A percentile compares a stretch with the other conserved stretches of the same genome.
phyloP scores from a whole-genome alignment of 2,113 vertebrate species.

The Cavia aperea region DNA sequence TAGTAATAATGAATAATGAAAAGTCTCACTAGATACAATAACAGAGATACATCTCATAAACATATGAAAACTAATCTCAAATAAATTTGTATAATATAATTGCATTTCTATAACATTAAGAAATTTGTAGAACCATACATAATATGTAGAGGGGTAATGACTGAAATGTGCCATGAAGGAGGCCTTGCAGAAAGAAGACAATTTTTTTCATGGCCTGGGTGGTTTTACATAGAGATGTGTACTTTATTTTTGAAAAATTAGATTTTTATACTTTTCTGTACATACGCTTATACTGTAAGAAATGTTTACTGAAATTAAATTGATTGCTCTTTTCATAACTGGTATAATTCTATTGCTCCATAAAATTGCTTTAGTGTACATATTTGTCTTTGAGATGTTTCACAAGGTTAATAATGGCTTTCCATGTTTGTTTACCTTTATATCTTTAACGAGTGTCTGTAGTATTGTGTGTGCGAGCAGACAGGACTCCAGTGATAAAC shows the following conservation, averaged over 20 bases:
- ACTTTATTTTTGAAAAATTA: not conserved
- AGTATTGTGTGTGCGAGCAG: not conserved
- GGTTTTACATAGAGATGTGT: not conserved
- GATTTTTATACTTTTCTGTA: not conserved
- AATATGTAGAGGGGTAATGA: not conserved
- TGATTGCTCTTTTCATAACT: not conserved
- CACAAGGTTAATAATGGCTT: not conserved
- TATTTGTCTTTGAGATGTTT: not conserved
- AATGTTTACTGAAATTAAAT: not conserved
- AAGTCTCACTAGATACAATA: not conserved
- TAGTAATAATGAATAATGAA: not conserved
- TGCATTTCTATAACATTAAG: not conserved
- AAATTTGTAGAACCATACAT: not conserved
- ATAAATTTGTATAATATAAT: not conserved
- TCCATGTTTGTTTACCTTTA: not conserved
- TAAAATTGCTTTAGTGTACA: not conserved
- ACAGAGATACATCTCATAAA: not conserved
- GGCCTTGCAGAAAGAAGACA: not conserved
- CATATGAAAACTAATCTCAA: not conserved
- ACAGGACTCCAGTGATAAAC: not conserved
- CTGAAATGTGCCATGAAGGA: not conserved
- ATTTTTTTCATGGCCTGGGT: not conserved
- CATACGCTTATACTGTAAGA: not conserved
- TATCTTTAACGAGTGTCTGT: not conserved
- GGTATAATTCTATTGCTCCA: not conserved